Evolutionary conservation across 2,888 invertebrate genomes (phyloP).

Genomic region (Tipula helvola): DNA sequence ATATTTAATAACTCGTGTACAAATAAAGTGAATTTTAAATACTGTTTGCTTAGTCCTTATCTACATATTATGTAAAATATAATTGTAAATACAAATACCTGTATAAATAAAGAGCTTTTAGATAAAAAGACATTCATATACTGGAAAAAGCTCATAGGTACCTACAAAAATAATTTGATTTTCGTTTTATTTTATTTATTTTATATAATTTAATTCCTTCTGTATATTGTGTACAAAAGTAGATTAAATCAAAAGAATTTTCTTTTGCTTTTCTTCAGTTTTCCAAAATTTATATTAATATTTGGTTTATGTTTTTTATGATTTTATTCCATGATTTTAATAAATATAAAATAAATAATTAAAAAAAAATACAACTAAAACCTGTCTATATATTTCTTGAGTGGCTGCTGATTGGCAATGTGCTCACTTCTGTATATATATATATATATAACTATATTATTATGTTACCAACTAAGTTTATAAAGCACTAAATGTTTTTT

Average conservation of each 20-base stretch:
- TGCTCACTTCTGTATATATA: not conserved
- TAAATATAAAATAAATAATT: not conserved
- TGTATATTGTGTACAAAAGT: not conserved
- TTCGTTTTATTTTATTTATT: not conserved
- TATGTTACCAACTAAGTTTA: not conserved
- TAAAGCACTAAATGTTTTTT: not conserved
- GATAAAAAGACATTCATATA: not conserved
- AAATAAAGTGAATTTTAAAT: too few relatives aligned
- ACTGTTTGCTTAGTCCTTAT: too few relatives aligned
- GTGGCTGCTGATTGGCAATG: constrained; percentile 30
- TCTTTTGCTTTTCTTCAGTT: not conserved
- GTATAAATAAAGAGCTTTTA: not conserved
- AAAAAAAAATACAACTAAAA: not conserved
- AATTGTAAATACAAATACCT: not conserved
- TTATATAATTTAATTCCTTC: not conserved
- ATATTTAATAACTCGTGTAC: too few relatives aligned
- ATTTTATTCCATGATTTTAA: not conserved
- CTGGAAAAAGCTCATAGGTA: not conserved
- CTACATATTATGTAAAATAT: not conserved
- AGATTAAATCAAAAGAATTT: not conserved
- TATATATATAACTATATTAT: not conserved
- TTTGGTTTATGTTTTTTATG: not conserved
- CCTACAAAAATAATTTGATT: not conserved
- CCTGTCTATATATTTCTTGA: constrained; percentile 19
- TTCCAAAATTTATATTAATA: not conserved